phyloP scores from a whole-genome alignment of 2,113 vertebrate species.

The Gadus chalcogrammus region DNA sequence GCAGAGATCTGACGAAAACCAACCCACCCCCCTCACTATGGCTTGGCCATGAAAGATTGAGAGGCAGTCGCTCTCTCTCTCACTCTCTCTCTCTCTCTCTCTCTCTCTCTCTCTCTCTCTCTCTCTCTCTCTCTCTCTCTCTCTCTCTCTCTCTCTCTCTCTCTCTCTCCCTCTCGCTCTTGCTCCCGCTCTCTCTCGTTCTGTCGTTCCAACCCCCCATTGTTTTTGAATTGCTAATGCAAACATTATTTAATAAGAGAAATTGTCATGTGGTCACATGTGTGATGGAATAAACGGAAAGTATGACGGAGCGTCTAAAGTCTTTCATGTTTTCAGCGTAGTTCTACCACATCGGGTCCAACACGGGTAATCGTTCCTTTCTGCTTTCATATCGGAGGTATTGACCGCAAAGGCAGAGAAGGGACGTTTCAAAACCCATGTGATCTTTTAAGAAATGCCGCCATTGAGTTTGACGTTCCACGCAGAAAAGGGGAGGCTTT shows the following conservation, averaged over 20 bases:
- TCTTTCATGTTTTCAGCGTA: constrained; percentile 44
- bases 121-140: background rate
- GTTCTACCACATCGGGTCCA: constrained; percentile 28
- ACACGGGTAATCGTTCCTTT: constrained; percentile 20
- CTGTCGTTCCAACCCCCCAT: background rate
- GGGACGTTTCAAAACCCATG: constrained; percentile 3
- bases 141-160: constrained; percentile 12
- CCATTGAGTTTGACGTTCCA: constrained; percentile 34
- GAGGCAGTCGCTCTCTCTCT: constrained; percentile 6
- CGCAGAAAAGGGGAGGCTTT: constrained; percentile 14
- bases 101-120: background rate
- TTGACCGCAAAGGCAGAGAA: constrained; percentile 7
- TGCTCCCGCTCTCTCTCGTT: background rate
- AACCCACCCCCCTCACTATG: background rate
- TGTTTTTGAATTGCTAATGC: constrained; percentile 10
- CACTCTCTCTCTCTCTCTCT: background rate
- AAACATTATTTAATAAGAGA: constrained; percentile 15
- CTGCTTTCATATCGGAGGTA: constrained; percentile 29
- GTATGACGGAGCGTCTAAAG: constrained; percentile 28
- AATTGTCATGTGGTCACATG: constrained; percentile 30
- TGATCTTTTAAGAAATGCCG: constrained; percentile 27
- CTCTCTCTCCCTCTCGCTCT: no score
- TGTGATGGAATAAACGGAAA: constrained; percentile 40
- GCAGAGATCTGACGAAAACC: constrained; percentile 28
- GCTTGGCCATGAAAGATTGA: constrained; percentile 21